Base-by-base conservation (phyloP, 2,888 invertebrate genomes). In the Cephus pulcher region DNA sequence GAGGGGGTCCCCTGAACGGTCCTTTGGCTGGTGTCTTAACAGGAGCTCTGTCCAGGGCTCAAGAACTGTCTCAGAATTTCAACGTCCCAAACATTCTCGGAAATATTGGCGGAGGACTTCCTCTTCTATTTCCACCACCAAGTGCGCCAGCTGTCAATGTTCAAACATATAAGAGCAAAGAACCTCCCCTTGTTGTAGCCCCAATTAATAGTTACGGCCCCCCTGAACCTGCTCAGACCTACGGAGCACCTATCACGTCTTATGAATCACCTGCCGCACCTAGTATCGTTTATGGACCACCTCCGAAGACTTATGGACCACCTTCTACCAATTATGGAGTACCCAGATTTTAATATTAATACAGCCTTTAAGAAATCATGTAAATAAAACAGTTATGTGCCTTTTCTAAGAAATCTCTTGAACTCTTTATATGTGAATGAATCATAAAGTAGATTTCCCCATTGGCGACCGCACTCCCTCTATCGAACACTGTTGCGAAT, bases 111-210 rank as follows among this genome's bases (percentile, higher is more conserved):
- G 70, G 70, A 30, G 32, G 30, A 70, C 70, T 33, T 30, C 70
- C 30, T 30, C 33, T 70, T 30, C 33, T 70, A 30, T 33, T 75
- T 30, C 75, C 75, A 12, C 70, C 69, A 34, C 40, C 68, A n/a
- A 32, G 32, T 3, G n/a, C 75, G 33, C 78, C 33, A 30, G 34
- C 75, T 34, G n/a, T 34, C 32, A 32, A 77, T 15, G 34, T 81
- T 1, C 75, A 81, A 4, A 81, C 80, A 3, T 82, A 80, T 33
- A 37, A 32, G 33, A 79, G 68, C 69, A 77, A 82, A 56, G 80
- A 84, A 73, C 81, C 82, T 79, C 83, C 85, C 56, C 71, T 86
- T 30, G 74, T 80, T 77, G 81, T 83, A 83, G 83, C 83, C 75
- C 84, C 81, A 23, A 30, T 79, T 23, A 80, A 83, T 15, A 70